Evolutionary conservation across 1,140 invertebrate species (phyloP), one percentile per base, ranked within the genome.

Genomic region (Ostrea denselamellosa): DNA sequence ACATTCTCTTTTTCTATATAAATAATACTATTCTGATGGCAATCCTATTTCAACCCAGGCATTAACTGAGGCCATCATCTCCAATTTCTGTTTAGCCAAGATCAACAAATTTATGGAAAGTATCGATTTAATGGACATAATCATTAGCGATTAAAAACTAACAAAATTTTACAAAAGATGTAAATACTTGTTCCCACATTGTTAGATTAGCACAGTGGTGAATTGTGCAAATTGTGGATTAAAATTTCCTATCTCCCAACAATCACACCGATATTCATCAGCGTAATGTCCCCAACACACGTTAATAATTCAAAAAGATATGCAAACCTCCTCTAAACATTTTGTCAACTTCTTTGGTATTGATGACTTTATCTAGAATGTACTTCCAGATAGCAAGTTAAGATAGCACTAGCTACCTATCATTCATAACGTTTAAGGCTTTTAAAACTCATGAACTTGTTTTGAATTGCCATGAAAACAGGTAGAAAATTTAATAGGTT

Each of bases 361-460:
- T 77, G 68, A 77, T 77, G 68, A 77, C 68, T 77, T 77, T 77
- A 77, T 77, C 68, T 28, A 77, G 68, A 77, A 77, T 77, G 68
- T 77, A 77, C 28, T 34, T 77, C 25, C 14, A 77, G 68, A 77
- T 77, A 77, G 68, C 28, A 77, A 34, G 25, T 14, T 14, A 34
- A 77, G 68, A 77, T 77, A 77, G 28, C 12, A n/a, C 9, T 25
- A 77, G 25, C 28, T 77, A 77, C 28, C 68, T 77, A 77, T 77
- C 68, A 77, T 77, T 34, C 68, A 77, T 77, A 77, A 77, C 25
- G 8, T 77, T 77, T 25, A 28, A 34, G 25, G 68, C 68, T 77
- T 28, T 77, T 77, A 12, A 77, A 77, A 77, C 28, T 34, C 25
- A 14, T 34, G 25, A 77, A 77, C 68, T 77, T 34, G 68, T 34